Percentiles rank a stretch among this genome's conserved stretches.
Conservation (phyloP, 2,113 vertebrate species). For the Gasterosteus nipponicus region DNA sequence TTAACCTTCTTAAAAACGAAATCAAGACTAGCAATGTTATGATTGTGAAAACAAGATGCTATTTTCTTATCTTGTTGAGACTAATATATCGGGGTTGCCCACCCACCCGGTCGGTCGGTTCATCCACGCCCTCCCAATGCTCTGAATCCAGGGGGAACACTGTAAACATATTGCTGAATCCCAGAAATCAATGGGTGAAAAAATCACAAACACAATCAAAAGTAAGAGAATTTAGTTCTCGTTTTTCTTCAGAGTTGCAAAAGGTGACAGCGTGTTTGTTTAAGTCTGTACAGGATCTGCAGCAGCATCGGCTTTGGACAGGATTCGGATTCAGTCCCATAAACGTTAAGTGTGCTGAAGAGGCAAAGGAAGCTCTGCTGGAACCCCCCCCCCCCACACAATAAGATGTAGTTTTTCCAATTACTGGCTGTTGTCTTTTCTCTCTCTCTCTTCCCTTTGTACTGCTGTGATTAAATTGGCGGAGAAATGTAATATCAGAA, state of each 20-base stretch:
- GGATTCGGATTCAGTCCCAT: slow-evolving; percentile 32
- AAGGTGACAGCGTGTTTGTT: neutral
- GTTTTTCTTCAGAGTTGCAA: neutral
- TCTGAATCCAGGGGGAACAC: no score
- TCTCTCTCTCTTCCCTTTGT: slow-evolving; percentile 48
- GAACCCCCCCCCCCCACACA: slow-evolving; percentile 20
- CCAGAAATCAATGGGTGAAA: neutral
- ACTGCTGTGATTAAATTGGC: slow-evolving; percentile 67
- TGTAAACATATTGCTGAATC: neutral
- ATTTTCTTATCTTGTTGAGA: neutral
- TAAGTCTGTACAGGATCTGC: no score
- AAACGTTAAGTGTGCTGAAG: slow-evolving; percentile 30
- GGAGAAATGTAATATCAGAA: slow-evolving; percentile 76
- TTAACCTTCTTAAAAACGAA: no score
- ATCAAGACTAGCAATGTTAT: neutral
- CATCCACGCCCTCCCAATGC: no score
- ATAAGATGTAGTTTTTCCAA: slow-evolving; percentile 58
- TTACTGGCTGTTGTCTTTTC: slow-evolving; percentile 59
- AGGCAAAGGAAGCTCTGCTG: slow-evolving; percentile 36
- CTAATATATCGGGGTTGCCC: no score
- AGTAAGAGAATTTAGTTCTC: neutral
- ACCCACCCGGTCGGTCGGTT: no score
- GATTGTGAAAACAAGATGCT: neutral
- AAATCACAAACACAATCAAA: neutral
- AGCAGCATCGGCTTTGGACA: neutral